Conservation (phyloP, 2,797 vertebrate species). For the Melanotaenia nigrans region DNA sequence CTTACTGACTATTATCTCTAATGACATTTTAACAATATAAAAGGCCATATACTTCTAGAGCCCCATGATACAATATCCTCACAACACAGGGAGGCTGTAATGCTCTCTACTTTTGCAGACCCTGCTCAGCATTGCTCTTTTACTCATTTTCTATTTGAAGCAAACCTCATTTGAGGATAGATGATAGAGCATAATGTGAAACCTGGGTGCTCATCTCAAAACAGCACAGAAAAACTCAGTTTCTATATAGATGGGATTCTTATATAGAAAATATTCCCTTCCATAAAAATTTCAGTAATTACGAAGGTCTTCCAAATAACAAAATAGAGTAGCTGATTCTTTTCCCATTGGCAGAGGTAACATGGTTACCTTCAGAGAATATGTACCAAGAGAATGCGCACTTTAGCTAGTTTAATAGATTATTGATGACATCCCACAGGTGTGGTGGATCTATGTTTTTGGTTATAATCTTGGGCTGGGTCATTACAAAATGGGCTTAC, state of each 20-base stretch:
- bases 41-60: conserved; percentile 47
- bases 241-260: no score
- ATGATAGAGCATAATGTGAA: conserved; percentile 3
- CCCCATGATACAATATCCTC: conserved; percentile 50
- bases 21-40: conserved; percentile 67
- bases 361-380: neutral
- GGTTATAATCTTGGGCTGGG: no score
- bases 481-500: neutral
- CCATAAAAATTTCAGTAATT: neutral
- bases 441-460: no score
- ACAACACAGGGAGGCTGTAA: conserved; percentile 33
- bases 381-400: neutral
- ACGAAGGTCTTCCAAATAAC: neutral
- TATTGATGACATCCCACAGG: no score
- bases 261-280: no score
- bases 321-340: neutral
- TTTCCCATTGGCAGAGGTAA: neutral
- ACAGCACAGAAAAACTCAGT: neutral
- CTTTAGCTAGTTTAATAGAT: no score
- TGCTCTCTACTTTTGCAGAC: conserved; percentile 23
- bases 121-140: conserved; percentile 10
- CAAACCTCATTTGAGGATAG: neutral
- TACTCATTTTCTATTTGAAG: conserved; percentile 11
- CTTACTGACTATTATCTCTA: conserved; percentile 62
- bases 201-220: neutral